Base-by-base conservation (phyloP, 2,888 invertebrate species). In the Adelphocoris suturalis region DNA sequence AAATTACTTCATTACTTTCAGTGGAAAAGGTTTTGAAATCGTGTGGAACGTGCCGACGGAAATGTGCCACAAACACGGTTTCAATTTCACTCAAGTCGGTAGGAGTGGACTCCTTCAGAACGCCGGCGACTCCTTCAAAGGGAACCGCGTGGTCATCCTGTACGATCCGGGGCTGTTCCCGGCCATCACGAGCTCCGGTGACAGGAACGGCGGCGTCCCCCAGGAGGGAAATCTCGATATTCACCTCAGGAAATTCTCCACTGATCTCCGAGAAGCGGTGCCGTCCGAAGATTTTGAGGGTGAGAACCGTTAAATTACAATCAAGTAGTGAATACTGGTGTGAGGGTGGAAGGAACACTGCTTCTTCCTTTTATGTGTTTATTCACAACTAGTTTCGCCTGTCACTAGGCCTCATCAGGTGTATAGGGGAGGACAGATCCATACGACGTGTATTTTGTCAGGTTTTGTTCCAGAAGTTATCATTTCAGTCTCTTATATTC, bases 21-120 rank as follows among this genome's bases (percentile, higher is more conserved):
- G 78, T 78, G 78, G 12, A 0, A 46, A 37, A n/a, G 86, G 88
- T 11, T 89, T 37, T n/a, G 68, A 89, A 9, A 28, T 96, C 0
- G 96, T 95, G 92, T 97, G 97, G 97, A 97, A 97, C 93, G 95
- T 96, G 0, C 97, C 97, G 0, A 96, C 96, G 0, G 95, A 95
- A 92, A 96, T 96, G 94, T 97, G 97, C 92, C 94, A 94, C 57
- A 94, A 95, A 0, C 95, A 95, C 92, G 95, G 95, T 19, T 93
- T 96, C 27, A 93, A 93, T 23, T 96, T 97, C 92, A 93, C 86
- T 0, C 76, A 86, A 46, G 19, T 90, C 5, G 78, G 78, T 0
- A 47, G 12, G 19, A 81, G 97, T 94, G 92, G 95, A 95, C 96
- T 97, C 47, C 93, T 94, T 3, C 96, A 96, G 92, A 97, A 97